Conservation (phyloP, 2,888 invertebrate species). For the Drosophila mimica region DNA sequence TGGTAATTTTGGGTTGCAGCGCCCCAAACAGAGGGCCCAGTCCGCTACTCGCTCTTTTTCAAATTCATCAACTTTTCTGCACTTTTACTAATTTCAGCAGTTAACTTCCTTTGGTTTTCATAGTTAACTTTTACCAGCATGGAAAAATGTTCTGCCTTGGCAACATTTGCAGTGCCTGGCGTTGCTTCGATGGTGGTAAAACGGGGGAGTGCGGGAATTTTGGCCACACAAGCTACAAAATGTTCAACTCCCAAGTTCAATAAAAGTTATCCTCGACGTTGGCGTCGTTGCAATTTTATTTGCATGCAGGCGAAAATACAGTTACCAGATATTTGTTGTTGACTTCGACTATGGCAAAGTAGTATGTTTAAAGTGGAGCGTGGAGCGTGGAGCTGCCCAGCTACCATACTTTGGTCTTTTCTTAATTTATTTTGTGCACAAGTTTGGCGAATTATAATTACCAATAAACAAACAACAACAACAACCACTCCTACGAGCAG, state of each 20-base stretch:
- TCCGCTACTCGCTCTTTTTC: constrained; percentile 47
- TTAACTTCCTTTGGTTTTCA: constrained; percentile 84
- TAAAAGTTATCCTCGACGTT: constrained; percentile 74
- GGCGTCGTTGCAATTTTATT: constrained; percentile 73
- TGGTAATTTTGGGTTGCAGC: neutral
- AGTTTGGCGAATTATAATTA: constrained; percentile 78
- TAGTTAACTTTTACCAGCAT: constrained; percentile 83
- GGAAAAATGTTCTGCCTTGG: constrained; percentile 80
- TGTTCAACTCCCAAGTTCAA: constrained; percentile 76
- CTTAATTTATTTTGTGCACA: constrained; percentile 81
- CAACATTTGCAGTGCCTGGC: constrained; percentile 51
- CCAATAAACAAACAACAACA: constrained; percentile 58
- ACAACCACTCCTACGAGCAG: constrained; percentile 11
- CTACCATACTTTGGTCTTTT: constrained; percentile 68
- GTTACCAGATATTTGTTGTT: constrained; percentile 50
- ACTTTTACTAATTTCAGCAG: constrained; percentile 83
- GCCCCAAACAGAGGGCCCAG: constrained; percentile 24
- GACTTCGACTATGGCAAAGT: constrained; percentile 49
- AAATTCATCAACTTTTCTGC: constrained; percentile 82
- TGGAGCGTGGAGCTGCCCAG: constrained; percentile 24
- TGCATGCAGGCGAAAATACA: constrained; percentile 77
- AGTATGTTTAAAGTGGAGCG: constrained; percentile 29
- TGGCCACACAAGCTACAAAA: constrained; percentile 45
- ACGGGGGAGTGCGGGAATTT: neutral
- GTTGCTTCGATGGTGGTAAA: neutral